phyloP scores from a whole-genome alignment of 2,888 invertebrate species.

The Meiosimyza platycephala region DNA sequence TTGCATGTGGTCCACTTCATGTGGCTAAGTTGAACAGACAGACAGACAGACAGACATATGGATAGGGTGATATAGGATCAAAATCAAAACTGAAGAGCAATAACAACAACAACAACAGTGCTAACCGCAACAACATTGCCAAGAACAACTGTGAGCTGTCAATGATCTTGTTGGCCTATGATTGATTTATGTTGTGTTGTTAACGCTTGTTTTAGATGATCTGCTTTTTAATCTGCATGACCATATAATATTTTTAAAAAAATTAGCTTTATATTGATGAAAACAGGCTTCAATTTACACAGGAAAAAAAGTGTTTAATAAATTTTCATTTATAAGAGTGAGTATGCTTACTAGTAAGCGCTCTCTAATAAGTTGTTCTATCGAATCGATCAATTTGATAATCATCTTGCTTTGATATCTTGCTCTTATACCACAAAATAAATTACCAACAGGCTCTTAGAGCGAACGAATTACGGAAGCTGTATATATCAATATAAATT shows the following conservation, averaged over 20 bases:
- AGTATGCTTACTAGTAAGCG: too few relatives aligned
- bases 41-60: too few relatives aligned
- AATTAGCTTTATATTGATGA: slow-evolving; percentile 4
- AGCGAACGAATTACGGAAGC: too few relatives aligned
- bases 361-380: neutral
- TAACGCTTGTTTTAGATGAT: slow-evolving; percentile 40
- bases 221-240: slow-evolving; percentile 7
- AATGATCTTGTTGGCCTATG: slow-evolving; percentile 62
- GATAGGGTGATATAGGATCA: neutral
- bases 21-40: neutral
- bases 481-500: too few relatives aligned
- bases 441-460: too few relatives aligned
- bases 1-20: slow-evolving; percentile 32
- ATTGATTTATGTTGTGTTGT: slow-evolving; percentile 65
- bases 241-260: slow-evolving; percentile 8
- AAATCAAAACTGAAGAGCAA: slow-evolving; percentile 41
- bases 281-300: neutral
- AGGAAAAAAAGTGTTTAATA: neutral
- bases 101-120: slow-evolving; percentile 49
- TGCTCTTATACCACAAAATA: neutral
- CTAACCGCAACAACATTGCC: slow-evolving; percentile 21
- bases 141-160: slow-evolving; percentile 57
- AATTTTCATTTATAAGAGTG: too few relatives aligned
- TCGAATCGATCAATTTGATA: neutral
- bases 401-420: neutral